A percentile compares a stretch with the other conserved stretches of the same genome.
These are phyloP conservation scores for Eupithecia subfuscata DNA, from an alignment of 2,888 invertebrate genomes.

Conservation along the genomic window DNA sequence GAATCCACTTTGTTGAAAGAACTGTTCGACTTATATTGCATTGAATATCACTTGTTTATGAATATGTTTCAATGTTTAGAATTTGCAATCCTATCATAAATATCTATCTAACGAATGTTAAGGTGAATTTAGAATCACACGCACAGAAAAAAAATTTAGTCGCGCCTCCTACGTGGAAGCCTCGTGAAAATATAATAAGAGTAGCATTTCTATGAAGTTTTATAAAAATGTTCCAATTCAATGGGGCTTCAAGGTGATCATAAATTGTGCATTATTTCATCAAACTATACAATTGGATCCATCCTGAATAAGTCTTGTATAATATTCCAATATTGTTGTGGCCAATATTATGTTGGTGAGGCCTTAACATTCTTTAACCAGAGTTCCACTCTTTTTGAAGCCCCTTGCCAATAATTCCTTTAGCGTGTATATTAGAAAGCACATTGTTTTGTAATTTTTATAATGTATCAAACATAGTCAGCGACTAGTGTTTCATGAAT, in stretches of 20 bases:
- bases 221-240: not conserved
- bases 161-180: too few species aligned
- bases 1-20: not conserved
- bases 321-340: not conserved
- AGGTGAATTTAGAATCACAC: not conserved
- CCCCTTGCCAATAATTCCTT: constrained; percentile 10
- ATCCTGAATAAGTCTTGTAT: not conserved
- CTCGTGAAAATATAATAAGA: not conserved
- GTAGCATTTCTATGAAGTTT: not conserved
- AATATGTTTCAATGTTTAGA: not conserved
- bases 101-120: not conserved
- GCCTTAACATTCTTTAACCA: not conserved
- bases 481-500: constrained; percentile 51
- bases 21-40: not conserved
- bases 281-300: not conserved
- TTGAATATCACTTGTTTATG: not conserved
- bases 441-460: constrained; percentile 48
- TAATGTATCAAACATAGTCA: constrained; percentile 41
- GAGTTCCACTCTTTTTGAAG: constrained; percentile 10
- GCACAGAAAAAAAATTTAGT: not conserved
- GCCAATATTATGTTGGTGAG: not conserved
- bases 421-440: constrained; percentile 33
- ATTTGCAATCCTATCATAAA: not conserved
- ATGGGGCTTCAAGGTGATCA: not conserved
- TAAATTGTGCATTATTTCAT: not conserved